Evolutionary conservation across 2,113 vertebrate genomes (phyloP), one percentile per base, ranked within the genome.

Genomic region (Tylochromis polylepis): DNA sequence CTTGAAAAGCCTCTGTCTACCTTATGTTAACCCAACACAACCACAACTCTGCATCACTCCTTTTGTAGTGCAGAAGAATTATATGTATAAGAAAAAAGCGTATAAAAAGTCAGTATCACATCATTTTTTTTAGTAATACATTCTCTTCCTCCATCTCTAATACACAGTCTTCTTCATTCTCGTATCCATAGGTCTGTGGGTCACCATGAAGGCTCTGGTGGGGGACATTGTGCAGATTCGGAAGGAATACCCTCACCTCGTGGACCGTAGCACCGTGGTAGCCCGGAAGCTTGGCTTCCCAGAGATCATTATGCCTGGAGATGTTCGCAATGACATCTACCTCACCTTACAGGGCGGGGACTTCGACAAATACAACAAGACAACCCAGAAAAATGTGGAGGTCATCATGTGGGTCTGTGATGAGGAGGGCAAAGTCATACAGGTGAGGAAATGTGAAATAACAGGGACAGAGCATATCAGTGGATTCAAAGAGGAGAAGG

Each of bases 241-340:
- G 65, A 99, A 99, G 88, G 98, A 99, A 88, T 99, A 99, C 14
- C 98, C 99, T 6, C 98, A 99, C 87, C 96, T 99, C 20, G 98
- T 99, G 88, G 99, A 99, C 95, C 98, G 99, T 91, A 98, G 97
- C 91, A 99, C 98, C 0, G 98, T 97, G 57, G 98, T 99, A 82
- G 98, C 99, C 62, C 96, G 99, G 79, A 99, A 99, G 86, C 95
- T 99, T 91, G 99, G 99, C 87, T 99, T 99, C 94, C 99, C 99
- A 2, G 99, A 99, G 95, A 99, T 99, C 92, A 99, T 99, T 83
- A 99, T 99, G 99, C 99, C 99, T 70, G 99, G 99, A 27, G 98
- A 99, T 85, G 96, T 99, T 82, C 97, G 99, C 90, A 99, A 99
- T 34, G 99, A 99, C 94, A 99, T 99, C 93, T 99, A 99, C 93